Evolutionary conservation across 2,797 vertebrate species (phyloP), one percentile per base, ranked within the genome.

Genomic region (Sebastes jordani): DNA sequence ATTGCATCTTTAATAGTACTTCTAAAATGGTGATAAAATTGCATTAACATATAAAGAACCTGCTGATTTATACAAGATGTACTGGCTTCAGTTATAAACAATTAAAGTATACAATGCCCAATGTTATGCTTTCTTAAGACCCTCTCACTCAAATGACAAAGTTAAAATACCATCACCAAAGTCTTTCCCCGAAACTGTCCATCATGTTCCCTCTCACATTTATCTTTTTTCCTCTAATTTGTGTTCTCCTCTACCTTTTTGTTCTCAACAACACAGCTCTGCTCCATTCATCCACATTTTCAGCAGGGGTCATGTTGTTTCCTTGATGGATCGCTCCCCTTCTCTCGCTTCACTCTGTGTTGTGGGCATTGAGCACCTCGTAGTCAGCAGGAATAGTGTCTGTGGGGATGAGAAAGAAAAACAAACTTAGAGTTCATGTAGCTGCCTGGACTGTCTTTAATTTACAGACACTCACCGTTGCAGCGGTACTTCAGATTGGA

Each of bases 401-500:
- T 99, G 95, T 88, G 10, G 73, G 72, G 69, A 84, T 67, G 32
- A 94, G 82, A 79, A 70, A 22, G 72, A 0, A 16, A 32, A 42
- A 72, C 5, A 46, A n/a, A 27, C 22, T 59, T 34, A 11, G 1
- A 38, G 8, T 23, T 55, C 11, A 23, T 3, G 29, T 29, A n/a
- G 13, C 46, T 32, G 25, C 59, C 6, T 52, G 30, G 0, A 18
- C 13, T 29, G 18, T 9, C 8, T 59, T 36, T 7, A 22, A 16
- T 6, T 54, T 36, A 14, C 36, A 71, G 38, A 66, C 29, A 69
- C 95, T 96, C 96, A 99, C 99, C 99, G 3, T 99, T 99, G 93
- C 99, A 99, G 63, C 98, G 98, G 29, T 99, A 99, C 86, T 97
- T 99, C 81, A 99, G 95, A 89, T 99, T 99, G 89, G 99, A 99